Evolutionary conservation across 2,888 invertebrate species (phyloP).

Genomic region (Gnatocerus cornutus): DNA sequence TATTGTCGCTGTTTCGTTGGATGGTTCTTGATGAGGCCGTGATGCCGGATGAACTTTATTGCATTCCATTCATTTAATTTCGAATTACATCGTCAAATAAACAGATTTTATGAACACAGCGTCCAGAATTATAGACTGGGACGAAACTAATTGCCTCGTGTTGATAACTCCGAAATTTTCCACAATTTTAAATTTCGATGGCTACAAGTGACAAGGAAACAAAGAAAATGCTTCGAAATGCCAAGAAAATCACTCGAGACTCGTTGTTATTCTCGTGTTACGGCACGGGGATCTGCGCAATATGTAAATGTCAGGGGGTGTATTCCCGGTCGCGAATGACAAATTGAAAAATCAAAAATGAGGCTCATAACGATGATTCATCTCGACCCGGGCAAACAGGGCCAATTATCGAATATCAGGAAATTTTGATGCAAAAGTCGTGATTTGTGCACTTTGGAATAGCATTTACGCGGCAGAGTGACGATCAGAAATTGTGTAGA

Average conservation of each 20-base stretch:
- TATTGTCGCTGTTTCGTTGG: conserved; percentile 48
- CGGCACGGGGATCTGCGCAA: conserved; percentile 43
- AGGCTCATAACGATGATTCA: conserved; percentile 2
- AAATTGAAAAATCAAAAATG: conserved; percentile 37
- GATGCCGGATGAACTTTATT: conserved; percentile 46
- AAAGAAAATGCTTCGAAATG: conserved; percentile 52
- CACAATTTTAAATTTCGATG: conserved; percentile 22
- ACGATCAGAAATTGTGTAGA: too few species aligned
- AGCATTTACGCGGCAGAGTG: too few species aligned
- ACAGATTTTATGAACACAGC: conserved; percentile 39
- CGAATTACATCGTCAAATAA: conserved; percentile 43
- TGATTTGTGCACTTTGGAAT: too few species aligned
- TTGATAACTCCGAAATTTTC: conserved; percentile 4
- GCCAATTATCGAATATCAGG: background rate
- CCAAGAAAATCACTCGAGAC: conserved; percentile 55
- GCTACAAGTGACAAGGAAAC: conserved; percentile 43
- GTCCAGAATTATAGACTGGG: conserved; percentile 27
- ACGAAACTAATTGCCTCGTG: conserved; percentile 25
- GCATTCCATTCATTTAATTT: conserved; percentile 47
- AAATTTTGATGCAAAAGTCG: too few species aligned
- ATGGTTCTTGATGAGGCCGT: conserved; percentile 49
- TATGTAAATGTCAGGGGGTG: conserved; percentile 50
- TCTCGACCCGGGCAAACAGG: background rate
- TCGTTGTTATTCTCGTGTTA: conserved; percentile 52
- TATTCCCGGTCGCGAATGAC: conserved; percentile 8